Percentiles rank a stretch among this genome's conserved stretches.
phyloP scores from a whole-genome alignment of 1,140 invertebrate genomes.

The Trypoxylus dichotomus region DNA sequence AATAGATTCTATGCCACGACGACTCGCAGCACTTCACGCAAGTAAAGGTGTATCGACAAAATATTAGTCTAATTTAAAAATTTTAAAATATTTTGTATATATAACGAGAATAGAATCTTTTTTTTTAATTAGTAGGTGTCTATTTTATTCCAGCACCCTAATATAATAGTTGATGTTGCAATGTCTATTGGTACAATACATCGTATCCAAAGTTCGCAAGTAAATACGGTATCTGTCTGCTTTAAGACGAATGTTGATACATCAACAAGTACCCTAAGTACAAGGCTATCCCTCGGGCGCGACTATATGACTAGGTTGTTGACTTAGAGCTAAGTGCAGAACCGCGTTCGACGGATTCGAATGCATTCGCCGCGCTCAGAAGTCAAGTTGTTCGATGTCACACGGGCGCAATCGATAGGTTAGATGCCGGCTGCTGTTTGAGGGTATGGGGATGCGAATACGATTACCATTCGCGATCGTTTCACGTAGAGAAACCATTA shows the following conservation, averaged over 20 bases:
- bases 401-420: not conserved
- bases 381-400: not conserved
- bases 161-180: too few relatives aligned
- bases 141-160: too few relatives aligned
- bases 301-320: not conserved
- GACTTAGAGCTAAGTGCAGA: conserved; percentile 13
- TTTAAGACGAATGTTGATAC: not conserved
- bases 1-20: too few relatives aligned
- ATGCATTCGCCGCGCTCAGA: not conserved
- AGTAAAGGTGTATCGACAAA: too few relatives aligned
- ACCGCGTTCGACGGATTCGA: not conserved
- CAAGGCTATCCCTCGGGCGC: not conserved
- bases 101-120: too few relatives aligned
- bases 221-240: not conserved
- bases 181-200: not conserved
- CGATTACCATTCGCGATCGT: not conserved
- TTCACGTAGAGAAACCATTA: conserved; percentile 18
- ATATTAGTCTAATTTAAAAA: too few relatives aligned
- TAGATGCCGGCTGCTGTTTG: not conserved
- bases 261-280: not conserved
- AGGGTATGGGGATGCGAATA: not conserved
- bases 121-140: too few relatives aligned
- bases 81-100: too few relatives aligned
- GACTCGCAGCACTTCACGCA: too few relatives aligned
- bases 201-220: not conserved